Base-by-base conservation (phyloP, 2,113 vertebrate genomes). In the Penelope pileata region DNA sequence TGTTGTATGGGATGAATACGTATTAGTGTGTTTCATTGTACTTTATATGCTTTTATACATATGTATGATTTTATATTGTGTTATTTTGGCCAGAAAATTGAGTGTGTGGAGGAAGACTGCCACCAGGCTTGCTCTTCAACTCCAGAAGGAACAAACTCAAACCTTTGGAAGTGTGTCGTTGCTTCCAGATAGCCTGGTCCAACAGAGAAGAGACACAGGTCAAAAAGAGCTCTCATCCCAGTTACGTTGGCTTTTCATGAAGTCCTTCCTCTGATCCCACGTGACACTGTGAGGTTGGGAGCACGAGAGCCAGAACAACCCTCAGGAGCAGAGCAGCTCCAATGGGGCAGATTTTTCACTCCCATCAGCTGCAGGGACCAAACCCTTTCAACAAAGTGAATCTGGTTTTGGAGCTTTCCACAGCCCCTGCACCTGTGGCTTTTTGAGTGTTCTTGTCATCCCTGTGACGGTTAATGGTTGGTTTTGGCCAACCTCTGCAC, bases 381-480 rank as follows among this genome's bases (percentile, higher is more conserved):
- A 50, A 70, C 27, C 48, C 47, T 38, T 27, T 36, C 10, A 42
- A n/a, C 17, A 66, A 16, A 72, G 43, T 2, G 2, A 78, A 11
- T n/a, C n/a, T 42, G 59, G 0, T 23, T 62, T 56, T 0, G 6
- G 45, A 77, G 54, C 4, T 77, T 38, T 68, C 32, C 34, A 7
- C 6, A 19, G 29, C 60, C 58, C 4, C n/a, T 30, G 69, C 69
- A 87, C 45, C 78, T 74, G 43, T 2, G 43, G 40, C 59, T 32
- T n/a, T 14, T 40, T 30, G 30, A 66, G 8, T 63, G 40, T 43
- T 87, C 9, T 0, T 1, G 2, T 29, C n/a, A 50, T n/a, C 16
- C 59, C 14, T 4, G 42, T 15, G 47, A 2, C 40, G n/a, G 26
- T 6, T 69, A 8, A 12, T 0, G 0, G 34, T 5, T 54, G 24